Conservation (phyloP, 1,140 invertebrate species). For the Zaprionus lachaisei region DNA sequence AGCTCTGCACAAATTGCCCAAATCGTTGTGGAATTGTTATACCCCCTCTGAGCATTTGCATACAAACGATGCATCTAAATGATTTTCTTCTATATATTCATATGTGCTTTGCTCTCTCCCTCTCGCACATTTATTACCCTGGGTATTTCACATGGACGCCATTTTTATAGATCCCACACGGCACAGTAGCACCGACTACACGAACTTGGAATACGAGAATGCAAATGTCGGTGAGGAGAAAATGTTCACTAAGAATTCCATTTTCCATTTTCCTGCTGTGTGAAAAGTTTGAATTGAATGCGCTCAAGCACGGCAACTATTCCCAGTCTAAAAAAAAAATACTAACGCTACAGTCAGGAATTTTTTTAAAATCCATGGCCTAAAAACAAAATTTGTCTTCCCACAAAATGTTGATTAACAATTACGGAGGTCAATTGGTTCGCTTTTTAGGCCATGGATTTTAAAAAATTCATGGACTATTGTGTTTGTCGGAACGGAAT, state of each 20-base stretch:
- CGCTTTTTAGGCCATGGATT: too few relatives aligned
- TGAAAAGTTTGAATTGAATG: constrained; percentile 11
- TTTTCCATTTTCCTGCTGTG: neutral
- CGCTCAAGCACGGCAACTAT: neutral
- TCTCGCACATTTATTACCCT: constrained; percentile 33
- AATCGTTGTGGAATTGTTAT: neutral
- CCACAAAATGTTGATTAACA: neutral
- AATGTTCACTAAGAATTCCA: constrained; percentile 13
- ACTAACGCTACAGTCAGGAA: too few relatives aligned
- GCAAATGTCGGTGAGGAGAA: neutral
- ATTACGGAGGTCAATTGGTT: neutral
- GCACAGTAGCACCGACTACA: constrained; percentile 45
- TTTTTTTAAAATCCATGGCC: too few relatives aligned
- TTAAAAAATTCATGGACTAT: too few relatives aligned
- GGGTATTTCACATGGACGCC: constrained; percentile 37
- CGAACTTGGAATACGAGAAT: constrained; percentile 15
- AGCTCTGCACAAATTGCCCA: constrained; percentile 44
- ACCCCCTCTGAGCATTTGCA: constrained; percentile 33
- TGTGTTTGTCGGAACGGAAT: too few relatives aligned
- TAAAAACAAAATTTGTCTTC: neutral
- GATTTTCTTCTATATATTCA: constrained; percentile 17
- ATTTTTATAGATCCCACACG: constrained; percentile 45
- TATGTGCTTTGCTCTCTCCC: neutral
- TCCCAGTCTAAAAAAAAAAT: too few relatives aligned
- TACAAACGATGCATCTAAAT: constrained; percentile 43